A percentile compares a stretch with the other conserved stretches of the same genome.
Evolutionary conservation across 37 sponge, comb jelly and placozoan species (phyloP).

Genomic region (Geodia barretti): DNA sequence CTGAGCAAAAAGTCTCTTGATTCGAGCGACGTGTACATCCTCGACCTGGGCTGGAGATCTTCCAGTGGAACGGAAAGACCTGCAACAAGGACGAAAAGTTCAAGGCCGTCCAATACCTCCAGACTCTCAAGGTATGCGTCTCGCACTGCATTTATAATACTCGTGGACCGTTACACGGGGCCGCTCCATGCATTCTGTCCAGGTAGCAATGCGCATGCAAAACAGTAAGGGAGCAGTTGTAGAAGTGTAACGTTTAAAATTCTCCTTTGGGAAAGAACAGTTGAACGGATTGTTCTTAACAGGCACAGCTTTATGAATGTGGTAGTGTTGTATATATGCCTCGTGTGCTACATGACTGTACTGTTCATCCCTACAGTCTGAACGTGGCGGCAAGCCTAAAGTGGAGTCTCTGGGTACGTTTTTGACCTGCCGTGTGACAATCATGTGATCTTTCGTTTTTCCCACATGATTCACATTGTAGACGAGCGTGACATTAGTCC

Average conservation of each 20-base stretch:
- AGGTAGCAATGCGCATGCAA: no score
- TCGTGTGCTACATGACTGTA: no score
- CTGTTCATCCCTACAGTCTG: slow-evolving; percentile 38
- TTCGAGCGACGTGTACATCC: slow-evolving; percentile 90
- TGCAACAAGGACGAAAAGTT: slow-evolving; percentile 98
- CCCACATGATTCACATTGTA: no score
- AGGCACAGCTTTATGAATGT: neutral
- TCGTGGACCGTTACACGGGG: no score
- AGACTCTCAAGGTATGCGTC: slow-evolving; percentile 70
- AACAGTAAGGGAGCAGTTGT: no score
- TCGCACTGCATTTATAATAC: neutral
- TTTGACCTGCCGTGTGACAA: neutral
- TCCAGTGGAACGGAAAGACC: slow-evolving; percentile 94
- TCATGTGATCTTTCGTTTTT: neutral
- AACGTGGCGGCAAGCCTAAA: slow-evolving; percentile 72
- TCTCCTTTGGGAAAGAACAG: no score
- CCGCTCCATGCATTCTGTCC: no score
- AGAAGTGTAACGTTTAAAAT: neutral
- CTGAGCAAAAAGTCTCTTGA: slow-evolving; percentile 72
- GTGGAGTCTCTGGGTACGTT: slow-evolving; percentile 72
- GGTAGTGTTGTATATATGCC: neutral
- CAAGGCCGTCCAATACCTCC: slow-evolving; percentile 89
- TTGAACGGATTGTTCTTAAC: no score
- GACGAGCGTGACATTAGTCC: slow-evolving; percentile 58
- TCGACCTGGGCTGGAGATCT: slow-evolving; percentile 91